phyloP scores from a whole-genome alignment of 2,113 vertebrate genomes.

The Oreocharis arfaki region DNA sequence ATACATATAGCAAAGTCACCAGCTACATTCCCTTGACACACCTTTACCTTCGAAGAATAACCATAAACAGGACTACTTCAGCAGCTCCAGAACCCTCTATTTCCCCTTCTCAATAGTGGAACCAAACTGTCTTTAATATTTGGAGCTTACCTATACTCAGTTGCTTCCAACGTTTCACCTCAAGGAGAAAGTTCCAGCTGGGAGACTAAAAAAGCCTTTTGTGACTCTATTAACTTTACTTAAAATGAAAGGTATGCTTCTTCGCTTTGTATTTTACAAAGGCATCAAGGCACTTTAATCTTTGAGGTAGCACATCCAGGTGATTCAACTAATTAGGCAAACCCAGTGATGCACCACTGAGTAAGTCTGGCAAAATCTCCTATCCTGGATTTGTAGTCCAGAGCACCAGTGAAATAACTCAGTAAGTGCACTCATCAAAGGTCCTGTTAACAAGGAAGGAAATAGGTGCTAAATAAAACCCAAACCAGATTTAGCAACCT shows the following conservation, averaged over 20 bases:
- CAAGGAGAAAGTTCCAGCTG: background rate
- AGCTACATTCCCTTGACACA: background rate
- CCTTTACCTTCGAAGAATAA: background rate
- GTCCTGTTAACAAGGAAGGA: background rate
- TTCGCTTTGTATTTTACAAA: slow-evolving; percentile 6
- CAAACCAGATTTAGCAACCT: background rate
- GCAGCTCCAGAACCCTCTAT: background rate
- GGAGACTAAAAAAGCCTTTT: background rate
- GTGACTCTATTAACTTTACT: background rate
- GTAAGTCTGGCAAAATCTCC: background rate
- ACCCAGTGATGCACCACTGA: background rate
- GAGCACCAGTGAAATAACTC: background rate
- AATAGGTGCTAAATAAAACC: background rate
- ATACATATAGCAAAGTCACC: background rate
- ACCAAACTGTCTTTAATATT: background rate
- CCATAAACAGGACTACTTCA: background rate
- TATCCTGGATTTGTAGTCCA: background rate
- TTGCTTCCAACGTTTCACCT: background rate
- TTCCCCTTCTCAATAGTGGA: background rate
- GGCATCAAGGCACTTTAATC: background rate
- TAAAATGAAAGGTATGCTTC: background rate
- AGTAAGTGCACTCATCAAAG: background rate
- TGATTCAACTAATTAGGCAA: background rate
- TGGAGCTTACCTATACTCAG: background rate
- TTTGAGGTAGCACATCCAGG: background rate